phyloP scores from a whole-genome alignment of 2,797 vertebrate species.

The Galaxias olidus region DNA sequence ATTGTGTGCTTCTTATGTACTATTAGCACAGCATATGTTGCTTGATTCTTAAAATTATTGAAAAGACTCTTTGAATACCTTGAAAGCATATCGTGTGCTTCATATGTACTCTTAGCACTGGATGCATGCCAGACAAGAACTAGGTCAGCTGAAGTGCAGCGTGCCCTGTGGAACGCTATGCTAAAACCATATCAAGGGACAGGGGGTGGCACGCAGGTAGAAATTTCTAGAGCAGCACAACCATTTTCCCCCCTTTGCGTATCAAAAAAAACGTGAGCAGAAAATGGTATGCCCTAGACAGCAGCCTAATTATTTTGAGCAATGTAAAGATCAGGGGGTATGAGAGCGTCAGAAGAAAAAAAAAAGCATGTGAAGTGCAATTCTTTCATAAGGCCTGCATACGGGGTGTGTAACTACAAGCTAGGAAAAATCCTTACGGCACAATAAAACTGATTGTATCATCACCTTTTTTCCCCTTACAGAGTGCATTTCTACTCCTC shows the following conservation, averaged over 20 bases:
- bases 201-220: slow-evolving; percentile 60
- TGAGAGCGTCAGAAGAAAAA: slow-evolving; percentile 46
- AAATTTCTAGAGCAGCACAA: slow-evolving; percentile 67
- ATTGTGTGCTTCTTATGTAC: slow-evolving; percentile 62
- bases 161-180: slow-evolving; percentile 67
- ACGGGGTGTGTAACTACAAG: slow-evolving; percentile 69
- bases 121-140: slow-evolving; percentile 72
- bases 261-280: slow-evolving; percentile 67
- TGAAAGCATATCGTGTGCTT: slow-evolving; percentile 55
- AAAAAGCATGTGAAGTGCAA: slow-evolving; percentile 65
- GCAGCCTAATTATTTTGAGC: slow-evolving; percentile 76
- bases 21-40: slow-evolving; percentile 72
- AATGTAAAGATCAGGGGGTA: slow-evolving; percentile 62
- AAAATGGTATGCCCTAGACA: slow-evolving; percentile 66
- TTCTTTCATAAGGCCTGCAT: slow-evolving; percentile 76
- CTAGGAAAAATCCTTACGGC: slow-evolving; percentile 76
- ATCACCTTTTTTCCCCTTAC: slow-evolving; percentile 77
- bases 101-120: slow-evolving; percentile 72
- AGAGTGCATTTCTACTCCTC: slow-evolving; percentile 72
- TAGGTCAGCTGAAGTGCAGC: slow-evolving; percentile 76
- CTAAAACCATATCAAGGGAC: slow-evolving; percentile 64
- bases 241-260: slow-evolving; percentile 30
- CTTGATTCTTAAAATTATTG: slow-evolving; percentile 64
- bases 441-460: slow-evolving; percentile 79
- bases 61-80: slow-evolving; percentile 53